Percentiles rank a stretch among this genome's conserved stretches.
Conservation (phyloP, 1,140 invertebrate genomes). For the Copidosoma floridanum region DNA sequence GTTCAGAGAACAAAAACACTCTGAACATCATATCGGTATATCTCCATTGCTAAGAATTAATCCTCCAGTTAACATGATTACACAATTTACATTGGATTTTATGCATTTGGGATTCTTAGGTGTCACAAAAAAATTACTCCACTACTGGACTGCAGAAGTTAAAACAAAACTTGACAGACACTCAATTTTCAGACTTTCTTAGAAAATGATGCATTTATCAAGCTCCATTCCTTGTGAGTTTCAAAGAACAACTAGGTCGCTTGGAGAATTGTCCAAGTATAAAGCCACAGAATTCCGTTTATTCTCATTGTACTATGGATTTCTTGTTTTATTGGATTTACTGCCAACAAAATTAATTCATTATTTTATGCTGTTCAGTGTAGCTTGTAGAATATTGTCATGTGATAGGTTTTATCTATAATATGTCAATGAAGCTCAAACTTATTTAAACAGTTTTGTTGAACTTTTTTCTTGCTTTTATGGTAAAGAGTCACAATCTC, state of each 20-base stretch:
- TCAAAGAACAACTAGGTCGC: conserved; percentile 19
- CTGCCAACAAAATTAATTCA: no score
- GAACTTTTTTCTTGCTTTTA: no score
- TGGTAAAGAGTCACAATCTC: no score
- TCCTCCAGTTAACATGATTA: conserved; percentile 33
- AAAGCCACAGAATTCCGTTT: conserved; percentile 32
- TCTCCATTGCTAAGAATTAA: no score
- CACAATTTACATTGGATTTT: conserved; percentile 34
- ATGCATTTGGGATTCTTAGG: conserved; percentile 37
- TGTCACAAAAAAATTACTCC: conserved; percentile 35
- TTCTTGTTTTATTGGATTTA: conserved; percentile 26
- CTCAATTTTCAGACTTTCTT: conserved; percentile 1
- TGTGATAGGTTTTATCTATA: no score
- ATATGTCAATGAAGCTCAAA: no score
- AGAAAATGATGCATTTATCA: conserved; percentile 19
- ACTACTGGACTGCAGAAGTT: conserved; percentile 26
- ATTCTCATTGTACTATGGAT: conserved; percentile 31
- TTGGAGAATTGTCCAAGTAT: conserved; percentile 15
- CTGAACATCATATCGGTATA: no score
- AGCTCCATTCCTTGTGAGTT: conserved; percentile 27
- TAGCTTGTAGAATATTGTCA: no score
- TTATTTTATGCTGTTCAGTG: no score
- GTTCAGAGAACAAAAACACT: no score
- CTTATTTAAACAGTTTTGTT: no score
- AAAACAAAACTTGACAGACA: not conserved